These are phyloP conservation scores for Brachionus angularis DNA, from an alignment of 1,140 invertebrate genomes.

Conservation along the genomic window DNA sequence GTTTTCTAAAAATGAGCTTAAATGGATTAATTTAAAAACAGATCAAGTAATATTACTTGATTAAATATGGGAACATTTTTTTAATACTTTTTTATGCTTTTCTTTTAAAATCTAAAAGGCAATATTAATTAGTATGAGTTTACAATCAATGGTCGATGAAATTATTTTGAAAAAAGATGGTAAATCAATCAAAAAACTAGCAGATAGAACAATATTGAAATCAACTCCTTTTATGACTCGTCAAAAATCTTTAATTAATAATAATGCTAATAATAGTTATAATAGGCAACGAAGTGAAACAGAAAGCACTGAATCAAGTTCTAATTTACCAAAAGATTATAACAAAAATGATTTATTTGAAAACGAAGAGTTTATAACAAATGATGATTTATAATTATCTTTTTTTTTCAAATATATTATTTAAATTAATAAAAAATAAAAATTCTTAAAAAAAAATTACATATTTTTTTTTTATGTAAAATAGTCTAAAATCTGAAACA, in stretches of 20 bases:
- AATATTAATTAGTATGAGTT: constrained; percentile 86
- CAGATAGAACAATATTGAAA: constrained; percentile 44
- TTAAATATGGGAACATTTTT: background rate
- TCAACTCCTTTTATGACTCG: constrained; percentile 24
- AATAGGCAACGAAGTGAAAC: background rate
- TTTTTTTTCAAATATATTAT: background rate
- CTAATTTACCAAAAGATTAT: background rate
- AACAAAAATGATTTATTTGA: constrained; percentile 33
- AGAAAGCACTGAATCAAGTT: background rate
- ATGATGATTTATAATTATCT: constrained; percentile 15
- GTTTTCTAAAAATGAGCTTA: constrained; percentile 79
- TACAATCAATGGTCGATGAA: constrained; percentile 91
- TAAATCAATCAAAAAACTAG: constrained; percentile 51
- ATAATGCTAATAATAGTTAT: background rate
- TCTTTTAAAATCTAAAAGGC: constrained; percentile 59
- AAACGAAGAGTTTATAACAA: constrained; percentile 39
- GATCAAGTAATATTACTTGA: constrained; percentile 62
- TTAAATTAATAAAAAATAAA: background rate
- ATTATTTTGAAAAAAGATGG: constrained; percentile 75
- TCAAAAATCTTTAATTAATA: constrained; percentile 6
- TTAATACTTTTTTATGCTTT: constrained; percentile 46
- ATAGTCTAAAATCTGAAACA: too few species aligned
- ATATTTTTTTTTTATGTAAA: too few species aligned
- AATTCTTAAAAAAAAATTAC: background rate
- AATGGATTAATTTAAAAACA: constrained; percentile 84